Base-by-base conservation (phyloP, 1,140 invertebrate genomes). In the Scylla paramamosain region DNA sequence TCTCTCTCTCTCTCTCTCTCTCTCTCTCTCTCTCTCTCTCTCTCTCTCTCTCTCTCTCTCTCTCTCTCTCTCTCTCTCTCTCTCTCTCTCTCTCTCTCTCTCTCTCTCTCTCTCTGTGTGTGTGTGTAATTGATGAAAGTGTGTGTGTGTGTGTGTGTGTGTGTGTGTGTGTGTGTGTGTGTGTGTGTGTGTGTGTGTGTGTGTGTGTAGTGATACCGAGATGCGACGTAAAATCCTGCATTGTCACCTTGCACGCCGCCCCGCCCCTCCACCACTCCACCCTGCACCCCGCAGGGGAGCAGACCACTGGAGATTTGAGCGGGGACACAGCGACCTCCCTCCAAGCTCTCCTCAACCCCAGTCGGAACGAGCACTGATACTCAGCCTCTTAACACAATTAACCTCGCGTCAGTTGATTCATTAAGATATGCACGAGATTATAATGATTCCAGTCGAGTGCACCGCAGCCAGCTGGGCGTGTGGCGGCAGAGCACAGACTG, bases 111-210 rank as follows among this genome's bases (percentile, higher is more conserved):
- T 39, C 39, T 39, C 39, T 48, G 46, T 48, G 46, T 48, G 46
- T 48, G 46, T 48, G 46, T 59, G 52, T 59, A 20, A 14, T 12
- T 59, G 52, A 39, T 59, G 2, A 14, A 8, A 4, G 52, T 59
- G 52, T 59, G 52, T 59, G 52, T 59, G 52, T 59, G 52, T 77
- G 67, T 77, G 67, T 77, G 67, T 77, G 67, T 77, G 67, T 77
- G 67, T 77, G 67, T 77, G 67, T 77, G 67, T 77, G 67, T 77
- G 67, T 77, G 67, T 77, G 67, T 77, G 67, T 77, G 67, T 77
- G 67, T 77, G 67, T 77, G 67, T 77, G 67, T 77, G 67, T 77
- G 67, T n/a, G 67, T n/a, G n/a, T n/a, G 67, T n/a, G 67, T n/a
- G 67, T n/a, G 67, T n/a, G 67, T n/a, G 67, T 7, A 20, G 67